phyloP scores from a whole-genome alignment of 2,888 invertebrate genomes.

The Chrysolina americana region DNA sequence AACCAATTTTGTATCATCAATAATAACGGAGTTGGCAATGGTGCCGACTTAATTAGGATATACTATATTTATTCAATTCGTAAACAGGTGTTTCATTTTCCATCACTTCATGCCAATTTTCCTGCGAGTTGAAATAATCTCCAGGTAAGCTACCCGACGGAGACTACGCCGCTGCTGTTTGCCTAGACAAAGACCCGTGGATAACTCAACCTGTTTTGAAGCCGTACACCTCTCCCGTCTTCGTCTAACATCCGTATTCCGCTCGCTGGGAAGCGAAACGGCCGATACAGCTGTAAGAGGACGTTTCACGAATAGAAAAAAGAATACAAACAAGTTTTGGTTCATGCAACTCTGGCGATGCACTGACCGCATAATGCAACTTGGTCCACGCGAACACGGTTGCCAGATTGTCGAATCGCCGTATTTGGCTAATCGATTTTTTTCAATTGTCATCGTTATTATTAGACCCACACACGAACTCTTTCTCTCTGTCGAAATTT shows the following conservation, averaged over 20 bases:
- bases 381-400: slow-evolving; percentile 64
- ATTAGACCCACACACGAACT: too few relatives aligned
- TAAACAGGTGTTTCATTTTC: too few relatives aligned
- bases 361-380: slow-evolving; percentile 70
- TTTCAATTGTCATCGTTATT: not conserved
- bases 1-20: too few relatives aligned
- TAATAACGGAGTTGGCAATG: too few relatives aligned
- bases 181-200: slow-evolving; percentile 30
- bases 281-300: slow-evolving; percentile 32
- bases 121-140: too few relatives aligned
- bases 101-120: too few relatives aligned
- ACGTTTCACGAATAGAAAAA: slow-evolving; percentile 35
- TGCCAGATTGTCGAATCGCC: slow-evolving; percentile 35
- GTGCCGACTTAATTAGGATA: too few relatives aligned
- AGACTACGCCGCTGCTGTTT: slow-evolving; percentile 10
- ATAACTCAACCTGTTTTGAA: slow-evolving; percentile 32
- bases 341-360: slow-evolving; percentile 53
- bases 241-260: slow-evolving; percentile 21
- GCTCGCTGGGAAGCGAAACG: slow-evolving; percentile 3
- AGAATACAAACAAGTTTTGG: slow-evolving; percentile 32
- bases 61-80: too few relatives aligned
- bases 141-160: not conserved
- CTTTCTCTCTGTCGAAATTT: too few relatives aligned
- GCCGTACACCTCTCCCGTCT: slow-evolving; percentile 20
- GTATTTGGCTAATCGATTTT: slow-evolving; percentile 12